Evolutionary conservation across 2,888 invertebrate genomes (phyloP), one percentile per base, ranked within the genome.

Genomic region (Himalopsyche kuldschensis): DNA sequence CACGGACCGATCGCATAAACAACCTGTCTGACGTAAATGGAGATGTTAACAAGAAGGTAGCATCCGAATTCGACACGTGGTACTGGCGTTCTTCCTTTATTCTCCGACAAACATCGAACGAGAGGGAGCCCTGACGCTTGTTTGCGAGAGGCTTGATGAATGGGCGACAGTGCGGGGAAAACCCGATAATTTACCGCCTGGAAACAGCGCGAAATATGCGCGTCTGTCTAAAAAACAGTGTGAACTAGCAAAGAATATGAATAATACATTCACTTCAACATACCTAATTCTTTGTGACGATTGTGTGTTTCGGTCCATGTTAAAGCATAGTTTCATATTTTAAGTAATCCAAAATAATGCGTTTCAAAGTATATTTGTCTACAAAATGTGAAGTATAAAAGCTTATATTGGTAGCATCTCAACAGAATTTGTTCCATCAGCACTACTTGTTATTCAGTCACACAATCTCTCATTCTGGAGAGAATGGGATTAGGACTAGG

Each of bases 171-270:
- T 76, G 84, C 80, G 85, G 84, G 69, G 80, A 81, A 84, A 81
- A 80, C 83, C 84, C 79, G 85, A 82, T 85, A 85, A 85, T 84
- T 85, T 85, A 85, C 81, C 81, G 85, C 84, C 82, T 47, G 84
- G 79, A 79, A 84, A 85, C 80, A 84, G 82, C n/a, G n/a, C n/a
- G n/a, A n/a, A n/a, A 85, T 82, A 84, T 75, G 81, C 82, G 75
- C 79, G 83, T 79, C 82, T 81, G 83, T 79, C 76, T 78, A 81
- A 85, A 78, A 48, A 78, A 78, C 17, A 78, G 24, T 78, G 78
- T 78, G n/a, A 47, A 41, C 46, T 78, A 48, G 27, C 78, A 46
- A 78, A 47, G 78, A 41, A 47, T 78, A 47, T 78, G 41, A 47
- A 78, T 24, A 63, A 30, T 11, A 24, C 69, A 69, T 69, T 69